Conservation (phyloP, 1,140 invertebrate genomes). For the Sminthurinus signatus region DNA sequence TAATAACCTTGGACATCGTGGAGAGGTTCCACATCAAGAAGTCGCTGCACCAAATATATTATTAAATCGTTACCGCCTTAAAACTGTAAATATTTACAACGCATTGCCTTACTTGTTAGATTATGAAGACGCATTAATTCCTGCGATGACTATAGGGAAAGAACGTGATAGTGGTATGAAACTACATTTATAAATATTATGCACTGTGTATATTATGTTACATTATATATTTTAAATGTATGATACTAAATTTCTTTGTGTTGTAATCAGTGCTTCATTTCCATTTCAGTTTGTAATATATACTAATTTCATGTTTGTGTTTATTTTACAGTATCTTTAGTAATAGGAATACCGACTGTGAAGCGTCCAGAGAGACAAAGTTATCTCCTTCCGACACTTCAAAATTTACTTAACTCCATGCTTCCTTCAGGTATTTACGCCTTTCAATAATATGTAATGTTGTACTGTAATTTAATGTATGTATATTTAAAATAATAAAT, state of each 20-base stretch:
- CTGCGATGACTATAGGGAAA: slow-evolving; percentile 68
- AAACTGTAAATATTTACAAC: slow-evolving; percentile 55
- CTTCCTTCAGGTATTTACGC: no score
- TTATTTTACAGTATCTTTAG: slow-evolving; percentile 58
- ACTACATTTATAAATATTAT: no score
- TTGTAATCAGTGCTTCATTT: no score
- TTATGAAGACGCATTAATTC: slow-evolving; percentile 66
- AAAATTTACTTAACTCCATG: slow-evolving; percentile 78
- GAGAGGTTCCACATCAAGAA: not conserved
- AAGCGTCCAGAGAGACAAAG: slow-evolving; percentile 78
- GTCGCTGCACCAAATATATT: not conserved
- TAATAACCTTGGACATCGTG: not conserved
- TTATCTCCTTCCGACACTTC: slow-evolving; percentile 80
- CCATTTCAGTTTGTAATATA: not conserved
- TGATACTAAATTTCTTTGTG: not conserved
- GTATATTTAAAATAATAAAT: no score
- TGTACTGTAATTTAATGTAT: no score
- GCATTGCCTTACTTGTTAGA: slow-evolving; percentile 81
- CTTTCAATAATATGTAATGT: no score
- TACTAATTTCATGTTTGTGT: slow-evolving; percentile 6
- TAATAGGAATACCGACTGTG: slow-evolving; percentile 84
- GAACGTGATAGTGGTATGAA: slow-evolving; percentile 58
- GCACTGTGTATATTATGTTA: no score
- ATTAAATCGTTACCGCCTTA: slow-evolving; percentile 30
- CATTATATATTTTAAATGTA: slow-evolving; percentile 1